phyloP scores from a whole-genome alignment of 2,797 vertebrate genomes.

The Esox lucius region DNA sequence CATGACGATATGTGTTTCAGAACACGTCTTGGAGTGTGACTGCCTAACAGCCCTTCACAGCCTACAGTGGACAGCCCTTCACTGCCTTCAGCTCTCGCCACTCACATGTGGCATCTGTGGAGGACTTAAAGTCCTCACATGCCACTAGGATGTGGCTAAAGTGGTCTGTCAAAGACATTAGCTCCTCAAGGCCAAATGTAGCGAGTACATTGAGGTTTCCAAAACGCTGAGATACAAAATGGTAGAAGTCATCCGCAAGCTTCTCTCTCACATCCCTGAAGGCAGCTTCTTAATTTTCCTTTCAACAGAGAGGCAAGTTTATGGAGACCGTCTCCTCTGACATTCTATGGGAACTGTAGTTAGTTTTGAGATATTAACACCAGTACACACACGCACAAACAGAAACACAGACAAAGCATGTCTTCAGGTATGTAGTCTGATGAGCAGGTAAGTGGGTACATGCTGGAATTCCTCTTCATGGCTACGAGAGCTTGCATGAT shows the following conservation, averaged over 20 bases:
- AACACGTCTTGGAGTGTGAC: background rate
- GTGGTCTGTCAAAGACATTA: background rate
- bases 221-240: conserved; percentile 1
- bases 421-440: no score
- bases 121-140: conserved; percentile 19
- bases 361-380: no score
- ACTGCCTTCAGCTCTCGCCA: conserved; percentile 14
- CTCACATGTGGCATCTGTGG: conserved; percentile 7
- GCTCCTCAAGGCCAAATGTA: conserved; percentile 19
- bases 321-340: conserved; percentile 1
- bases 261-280: background rate
- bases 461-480: no score
- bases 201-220: background rate
- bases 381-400: no score
- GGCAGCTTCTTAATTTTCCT: conserved; percentile 4
- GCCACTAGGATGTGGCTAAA: conserved; percentile 6
- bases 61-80: background rate
- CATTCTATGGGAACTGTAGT: conserved; percentile 9
- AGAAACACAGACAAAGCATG: no score
- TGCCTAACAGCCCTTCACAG: conserved; percentile 19
- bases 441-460: no score
- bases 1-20: no score
- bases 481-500: no score
- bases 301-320: background rate
- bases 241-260: background rate